Evolutionary conservation across 1,140 invertebrate species (phyloP), one percentile per base, ranked within the genome.

Genomic region (Carcinoscorpius rotundicauda): DNA sequence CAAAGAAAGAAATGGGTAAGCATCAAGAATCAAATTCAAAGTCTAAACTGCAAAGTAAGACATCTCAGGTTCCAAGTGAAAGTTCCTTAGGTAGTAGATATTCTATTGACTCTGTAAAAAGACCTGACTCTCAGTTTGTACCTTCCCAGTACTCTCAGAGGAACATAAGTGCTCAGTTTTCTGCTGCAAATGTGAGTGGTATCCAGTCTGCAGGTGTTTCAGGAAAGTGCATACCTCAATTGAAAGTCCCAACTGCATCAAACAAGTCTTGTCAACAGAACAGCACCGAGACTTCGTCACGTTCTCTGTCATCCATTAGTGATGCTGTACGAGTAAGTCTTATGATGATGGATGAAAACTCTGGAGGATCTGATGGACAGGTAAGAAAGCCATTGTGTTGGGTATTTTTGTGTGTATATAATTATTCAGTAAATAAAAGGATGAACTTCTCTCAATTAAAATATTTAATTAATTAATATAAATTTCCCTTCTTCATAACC

Each of bases 301-400:
- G 67, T 60, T 68, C 67, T 51, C 64, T 68, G 48, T 65, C 67
- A 51, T 68, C 67, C 5, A 68, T 68, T 51, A 68, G 67, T 65
- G 67, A 68, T 62, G 67, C 67, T 58, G 67, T 68, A 3, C 52
- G 67, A 29, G 64, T 68, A 11, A 68, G 67, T 60, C 57, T 68
- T 5, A 68, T 68, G 67, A 64, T 65, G 59, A 68, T 68, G 67
- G 67, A 68, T 65, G 67, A 68, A 61, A 64, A 58, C 4, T 62
- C 64, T 50, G 66, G 61, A 57, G 63, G 56, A 49, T 62, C 63
- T 52, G 66, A 67, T 58, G 64, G 63, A 57, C 66, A 67, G 60
- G 66, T 67, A 62, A 50, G 52, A 0, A 52, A 29, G 11, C 29
- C 29, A 29, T 29, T 29, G 29, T 29, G 29, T 29, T 29, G 29